Evolutionary conservation across 92 coral and sea anemone species (phyloP).

Genomic region (Montipora capitata): DNA sequence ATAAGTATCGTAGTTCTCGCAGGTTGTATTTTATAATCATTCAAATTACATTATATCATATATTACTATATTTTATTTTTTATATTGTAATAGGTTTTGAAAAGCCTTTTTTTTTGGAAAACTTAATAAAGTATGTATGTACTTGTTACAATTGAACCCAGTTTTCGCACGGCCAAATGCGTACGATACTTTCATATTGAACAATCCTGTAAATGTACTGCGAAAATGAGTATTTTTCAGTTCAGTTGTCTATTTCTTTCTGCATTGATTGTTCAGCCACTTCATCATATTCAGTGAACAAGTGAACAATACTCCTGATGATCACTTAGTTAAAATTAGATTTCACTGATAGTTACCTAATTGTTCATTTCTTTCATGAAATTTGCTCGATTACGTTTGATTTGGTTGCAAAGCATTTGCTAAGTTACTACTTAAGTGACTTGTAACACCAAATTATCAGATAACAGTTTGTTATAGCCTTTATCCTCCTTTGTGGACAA

Average conservation of each 20-base stretch:
- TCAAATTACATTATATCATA: too few species aligned
- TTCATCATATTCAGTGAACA: too few species aligned
- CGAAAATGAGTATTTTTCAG: conserved; percentile 1
- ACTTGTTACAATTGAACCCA: not conserved
- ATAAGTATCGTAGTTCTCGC: too few species aligned
- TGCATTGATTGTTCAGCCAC: not conserved
- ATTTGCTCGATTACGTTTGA: too few species aligned
- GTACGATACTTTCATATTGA: not conserved
- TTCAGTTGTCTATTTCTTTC: not conserved
- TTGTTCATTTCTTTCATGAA: not conserved
- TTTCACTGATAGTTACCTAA: conserved; percentile 2
- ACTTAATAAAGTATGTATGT: too few species aligned
- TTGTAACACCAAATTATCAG: conserved; percentile 24
- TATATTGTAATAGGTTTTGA: too few species aligned
- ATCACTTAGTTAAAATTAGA: not conserved
- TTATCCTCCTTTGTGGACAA: too few species aligned
- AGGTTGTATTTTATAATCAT: too few species aligned
- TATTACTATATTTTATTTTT: too few species aligned
- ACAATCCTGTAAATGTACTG: not conserved
- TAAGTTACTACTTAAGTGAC: conserved; percentile 29
- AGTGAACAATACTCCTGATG: too few species aligned
- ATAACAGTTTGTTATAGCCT: not conserved
- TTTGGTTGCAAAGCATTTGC: too few species aligned
- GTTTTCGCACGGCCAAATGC: not conserved
- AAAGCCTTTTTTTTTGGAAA: too few species aligned